Base-by-base conservation (phyloP, 2,797 vertebrate species). In the Centroberyx gerrardi region DNA sequence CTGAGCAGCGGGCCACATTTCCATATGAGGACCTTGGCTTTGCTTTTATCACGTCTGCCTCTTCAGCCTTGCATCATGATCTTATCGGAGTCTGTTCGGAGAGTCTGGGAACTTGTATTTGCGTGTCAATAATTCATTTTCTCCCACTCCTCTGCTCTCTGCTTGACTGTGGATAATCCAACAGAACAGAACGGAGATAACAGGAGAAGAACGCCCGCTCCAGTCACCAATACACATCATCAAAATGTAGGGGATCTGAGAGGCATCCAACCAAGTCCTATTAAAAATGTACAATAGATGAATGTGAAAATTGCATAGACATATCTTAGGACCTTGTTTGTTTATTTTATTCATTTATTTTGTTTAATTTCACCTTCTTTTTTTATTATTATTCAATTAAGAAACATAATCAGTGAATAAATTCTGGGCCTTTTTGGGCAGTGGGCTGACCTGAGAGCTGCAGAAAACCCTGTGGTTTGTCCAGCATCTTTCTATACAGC, bases 121-220 rank as follows among this genome's bases (percentile, higher is more conserved):
- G 40, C 28, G 44, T 67, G 67, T 74, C 70, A 82, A 61, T 80
- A 80, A 68, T 80, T 65, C 8, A 59, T 74, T 72, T 68, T 40
- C 17, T 5, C 22, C 33, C 7, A 53, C 14, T 40, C 18, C n/a
- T 38, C 46, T 74, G 58, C 62, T 54, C 46, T 46, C 51, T 71
- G 17, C 44, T n/a, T 61, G 49, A 44, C 8, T 42, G 2, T 46
- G 40, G 10, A 58, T 52, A 9, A 68, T 28, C 63, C 51, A 62
- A 18, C 38, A 18, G 59, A 44, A 53, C 48, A 29, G 58, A 62
- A 42, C 14, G 5, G 33, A 44, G 38, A 62, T 44, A 46, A 28
- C 18, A 33, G 9, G 5, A 62, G 56, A 33, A 14, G 18, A 42
- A 54, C 4, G 15, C 18, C n/a, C 31, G 10, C 46, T 46, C 44